Base-by-base conservation (phyloP, 1,140 invertebrate genomes). In the Diuraphis noxia region DNA sequence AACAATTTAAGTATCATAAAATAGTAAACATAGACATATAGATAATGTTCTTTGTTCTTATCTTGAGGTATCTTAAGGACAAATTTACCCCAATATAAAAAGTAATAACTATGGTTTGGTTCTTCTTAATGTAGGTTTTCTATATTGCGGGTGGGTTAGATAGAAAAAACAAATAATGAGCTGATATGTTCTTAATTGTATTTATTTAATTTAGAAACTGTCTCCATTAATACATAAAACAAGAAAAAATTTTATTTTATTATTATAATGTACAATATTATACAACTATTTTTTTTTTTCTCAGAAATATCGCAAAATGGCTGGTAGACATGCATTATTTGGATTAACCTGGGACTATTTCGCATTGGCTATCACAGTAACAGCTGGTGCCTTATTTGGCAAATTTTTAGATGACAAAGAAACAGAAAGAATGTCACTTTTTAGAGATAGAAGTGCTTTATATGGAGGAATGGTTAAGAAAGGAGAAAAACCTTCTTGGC, bases 401-500 rank as follows among this genome's bases (percentile, higher is more conserved):
- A 94, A 94, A 92, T 96, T 93, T 92, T 92, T 97, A 36, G 96
- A 97, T 93, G 93, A 94, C 9, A 94, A 95, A 92, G 96, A 97
- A 94, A 96, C 95, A 21, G 93, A 95, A 72, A 95, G 96, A 77
- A 95, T 97, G 95, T 95, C 95, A 1, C 93, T 93, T 52, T 97
- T 96, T 93, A 95, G 97, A 92, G 97, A 97, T 93, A 97, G 96
- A 93, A 97, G 96, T 93, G 95, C 95, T 41, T 93, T 97, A 10
- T 98, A 96, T 94, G 96, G 96, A 30, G 94, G 96, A 92, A 94
- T 93, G 85, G 94, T 95, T 0, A 95, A 95, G 92, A 95, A 95
- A 92, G 96, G 96, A 21, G 95, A 96, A 93, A 93, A 94, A 92
- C 97, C 97, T 92, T 95, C 96, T 56, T 97, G 97, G 97, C 96